Evolutionary conservation across 2,888 invertebrate species (phyloP).

Genomic region (Cerastis leucographa): DNA sequence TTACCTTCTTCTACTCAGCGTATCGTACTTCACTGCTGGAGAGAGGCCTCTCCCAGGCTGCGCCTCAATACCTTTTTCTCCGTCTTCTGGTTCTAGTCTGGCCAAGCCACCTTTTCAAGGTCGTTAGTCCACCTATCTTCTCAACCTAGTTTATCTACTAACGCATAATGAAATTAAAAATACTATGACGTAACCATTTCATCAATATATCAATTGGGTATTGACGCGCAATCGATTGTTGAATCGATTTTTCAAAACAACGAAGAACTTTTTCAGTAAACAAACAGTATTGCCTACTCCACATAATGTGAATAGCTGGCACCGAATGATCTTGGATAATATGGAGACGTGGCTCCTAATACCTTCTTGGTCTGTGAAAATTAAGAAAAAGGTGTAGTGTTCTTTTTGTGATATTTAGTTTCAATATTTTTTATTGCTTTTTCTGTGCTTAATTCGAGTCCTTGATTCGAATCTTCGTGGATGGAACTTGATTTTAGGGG

Average conservation of each 20-base stretch:
- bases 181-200: not conserved
- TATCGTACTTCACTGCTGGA: not conserved
- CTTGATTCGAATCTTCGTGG: not conserved
- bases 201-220: constrained; percentile 33
- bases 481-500: not conserved
- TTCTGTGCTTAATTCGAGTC: too few relatives aligned
- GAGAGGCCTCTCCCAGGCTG: not conserved
- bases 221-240: constrained; percentile 54
- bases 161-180: not conserved
- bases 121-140: not conserved
- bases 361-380: constrained; percentile 40
- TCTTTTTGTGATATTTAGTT: constrained; percentile 3
- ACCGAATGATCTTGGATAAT: constrained; percentile 12
- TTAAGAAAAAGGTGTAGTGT: constrained; percentile 50
- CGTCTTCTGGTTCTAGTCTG: not conserved
- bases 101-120: not conserved
- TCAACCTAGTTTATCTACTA: not conserved
- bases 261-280: constrained; percentile 65
- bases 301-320: constrained; percentile 19
- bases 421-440: constrained; percentile 15
- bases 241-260: constrained; percentile 56
- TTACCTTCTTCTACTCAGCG: not conserved
- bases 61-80: not conserved
- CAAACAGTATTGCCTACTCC: constrained; percentile 37
- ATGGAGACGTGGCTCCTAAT: constrained; percentile 53